Evolutionary conservation across 2,797 vertebrate species (phyloP).

Genomic region (Euthynnus affinis): DNA sequence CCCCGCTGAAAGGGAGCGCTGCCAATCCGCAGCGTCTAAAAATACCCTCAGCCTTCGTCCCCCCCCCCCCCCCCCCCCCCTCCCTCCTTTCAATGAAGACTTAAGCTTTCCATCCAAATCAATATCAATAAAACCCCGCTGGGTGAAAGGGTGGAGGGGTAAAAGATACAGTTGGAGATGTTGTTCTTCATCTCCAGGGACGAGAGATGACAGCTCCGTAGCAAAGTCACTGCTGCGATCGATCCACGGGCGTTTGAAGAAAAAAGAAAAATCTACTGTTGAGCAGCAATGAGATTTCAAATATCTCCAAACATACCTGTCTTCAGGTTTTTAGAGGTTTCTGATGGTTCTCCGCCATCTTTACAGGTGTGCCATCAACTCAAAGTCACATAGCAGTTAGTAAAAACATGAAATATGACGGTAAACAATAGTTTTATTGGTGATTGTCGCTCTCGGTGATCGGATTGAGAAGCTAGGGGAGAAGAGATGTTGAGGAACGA

Average conservation of each 20-base stretch:
- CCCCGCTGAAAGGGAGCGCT: slow-evolving; percentile 17
- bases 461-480: no score
- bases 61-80: no score
- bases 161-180: slow-evolving; percentile 27
- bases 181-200: slow-evolving; percentile 1
- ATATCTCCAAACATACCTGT: no score
- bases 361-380: no score
- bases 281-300: background rate
- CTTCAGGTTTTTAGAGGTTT: no score
- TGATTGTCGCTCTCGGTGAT: no score
- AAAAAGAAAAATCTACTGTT: background rate
- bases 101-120: slow-evolving; percentile 30
- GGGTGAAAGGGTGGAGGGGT: background rate
- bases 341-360: no score
- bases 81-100: slow-evolving; percentile 49
- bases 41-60: slow-evolving; percentile 50
- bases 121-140: slow-evolving; percentile 42
- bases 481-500: no score
- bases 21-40: slow-evolving; percentile 48
- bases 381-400: no score
- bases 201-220: slow-evolving; percentile 1
- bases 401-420: no score
- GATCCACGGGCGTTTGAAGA: background rate
- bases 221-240: background rate
- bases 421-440: no score